Conservation (phyloP, 2,113 vertebrate species). For the Oncorhynchus clarkii region DNA sequence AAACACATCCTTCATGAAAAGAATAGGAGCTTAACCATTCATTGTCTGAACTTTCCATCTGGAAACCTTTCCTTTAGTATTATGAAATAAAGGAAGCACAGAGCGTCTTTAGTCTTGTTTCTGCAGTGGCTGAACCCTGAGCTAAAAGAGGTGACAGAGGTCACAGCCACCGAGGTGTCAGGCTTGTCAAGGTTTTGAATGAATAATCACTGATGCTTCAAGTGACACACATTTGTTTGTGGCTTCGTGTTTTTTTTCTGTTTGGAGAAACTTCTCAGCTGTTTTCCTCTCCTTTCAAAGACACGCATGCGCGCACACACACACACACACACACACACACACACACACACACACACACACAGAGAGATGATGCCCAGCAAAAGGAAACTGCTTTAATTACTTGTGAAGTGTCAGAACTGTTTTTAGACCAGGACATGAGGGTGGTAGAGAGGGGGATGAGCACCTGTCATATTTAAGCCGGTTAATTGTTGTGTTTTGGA, state of each 20-base stretch:
- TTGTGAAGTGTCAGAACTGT: slow-evolving; percentile 23
- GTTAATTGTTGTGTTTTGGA: slow-evolving; percentile 50
- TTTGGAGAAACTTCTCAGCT: slow-evolving; percentile 33
- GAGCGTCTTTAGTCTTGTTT: background rate
- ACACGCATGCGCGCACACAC: too few relatives aligned
- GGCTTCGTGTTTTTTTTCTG: slow-evolving; percentile 20
- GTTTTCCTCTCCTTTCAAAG: background rate
- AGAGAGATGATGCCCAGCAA: background rate
- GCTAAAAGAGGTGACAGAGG: slow-evolving; percentile 25
- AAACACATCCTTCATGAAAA: background rate
- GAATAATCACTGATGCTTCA: slow-evolving; percentile 35
- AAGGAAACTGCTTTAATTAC: slow-evolving; percentile 31
- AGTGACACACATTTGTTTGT: slow-evolving; percentile 20
- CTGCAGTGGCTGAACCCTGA: slow-evolving; percentile 27
- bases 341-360: too few relatives aligned
- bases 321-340: too few relatives aligned
- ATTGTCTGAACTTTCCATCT: background rate
- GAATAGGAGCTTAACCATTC: background rate
- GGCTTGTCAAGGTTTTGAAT: slow-evolving; percentile 41
- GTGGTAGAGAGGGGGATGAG: slow-evolving; percentile 1
- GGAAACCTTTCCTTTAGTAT: background rate
- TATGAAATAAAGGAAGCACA: slow-evolving; percentile 1
- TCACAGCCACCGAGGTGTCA: slow-evolving; percentile 33
- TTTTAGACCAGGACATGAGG: background rate
- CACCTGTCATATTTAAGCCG: slow-evolving; percentile 43